A percentile compares a stretch with the other conserved stretches of the same genome.
Evolutionary conservation across 2,888 invertebrate species (phyloP).

Genomic region (Ophion ellenae): DNA sequence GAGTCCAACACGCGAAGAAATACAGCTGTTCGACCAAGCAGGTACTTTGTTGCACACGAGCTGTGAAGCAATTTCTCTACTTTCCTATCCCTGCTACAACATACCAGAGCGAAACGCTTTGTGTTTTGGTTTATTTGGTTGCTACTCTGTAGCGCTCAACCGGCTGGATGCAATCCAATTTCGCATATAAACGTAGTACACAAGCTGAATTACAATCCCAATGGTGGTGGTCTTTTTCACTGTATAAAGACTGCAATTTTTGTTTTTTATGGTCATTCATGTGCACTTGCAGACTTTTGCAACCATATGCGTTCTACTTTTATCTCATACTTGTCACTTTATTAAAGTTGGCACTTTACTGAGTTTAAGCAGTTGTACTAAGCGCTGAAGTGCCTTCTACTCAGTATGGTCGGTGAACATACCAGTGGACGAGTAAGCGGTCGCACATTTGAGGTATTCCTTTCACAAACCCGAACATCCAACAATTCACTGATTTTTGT

Average conservation of each 20-base stretch:
- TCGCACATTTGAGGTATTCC: too few relatives aligned
- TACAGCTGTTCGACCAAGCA: neutral
- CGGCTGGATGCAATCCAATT: neutral
- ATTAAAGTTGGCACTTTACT: too few relatives aligned
- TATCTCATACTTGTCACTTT: too few relatives aligned
- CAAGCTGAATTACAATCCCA: neutral
- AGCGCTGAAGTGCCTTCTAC: too few relatives aligned
- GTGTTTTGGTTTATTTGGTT: neutral
- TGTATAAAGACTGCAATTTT: neutral
- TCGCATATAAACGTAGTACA: neutral
- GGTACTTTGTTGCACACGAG: neutral
- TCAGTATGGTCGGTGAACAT: too few relatives aligned
- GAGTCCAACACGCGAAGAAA: neutral
- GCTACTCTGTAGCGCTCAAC: neutral
- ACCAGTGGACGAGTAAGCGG: too few relatives aligned
- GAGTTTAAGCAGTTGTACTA: too few relatives aligned
- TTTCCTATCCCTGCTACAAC: neutral
- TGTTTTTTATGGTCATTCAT: too few relatives aligned
- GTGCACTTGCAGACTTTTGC: too few relatives aligned
- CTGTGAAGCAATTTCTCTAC: neutral
- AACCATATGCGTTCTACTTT: too few relatives aligned
- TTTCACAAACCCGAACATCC: too few relatives aligned
- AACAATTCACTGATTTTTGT: too few relatives aligned
- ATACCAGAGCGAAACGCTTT: neutral
- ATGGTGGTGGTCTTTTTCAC: neutral